phyloP scores from a whole-genome alignment of 2,797 vertebrate genomes.

The Tachyglossus aculeatus region DNA sequence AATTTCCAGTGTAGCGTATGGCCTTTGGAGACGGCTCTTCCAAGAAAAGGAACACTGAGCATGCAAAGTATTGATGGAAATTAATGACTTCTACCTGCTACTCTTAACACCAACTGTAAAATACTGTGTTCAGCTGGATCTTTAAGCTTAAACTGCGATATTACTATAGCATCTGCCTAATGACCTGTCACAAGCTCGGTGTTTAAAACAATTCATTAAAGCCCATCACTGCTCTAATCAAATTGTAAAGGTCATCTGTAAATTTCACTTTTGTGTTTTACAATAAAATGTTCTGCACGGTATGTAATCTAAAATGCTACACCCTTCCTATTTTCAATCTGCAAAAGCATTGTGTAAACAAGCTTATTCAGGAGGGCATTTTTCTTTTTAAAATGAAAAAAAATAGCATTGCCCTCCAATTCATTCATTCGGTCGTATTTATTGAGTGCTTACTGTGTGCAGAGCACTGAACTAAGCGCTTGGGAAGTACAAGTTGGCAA shows the following conservation, averaged over 20 bases:
- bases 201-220: slow-evolving; percentile 19
- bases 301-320: no score
- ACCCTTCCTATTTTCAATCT: no score
- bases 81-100: slow-evolving; percentile 27
- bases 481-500: no score
- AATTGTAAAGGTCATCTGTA: background rate
- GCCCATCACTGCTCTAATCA: background rate
- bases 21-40: slow-evolving; percentile 38
- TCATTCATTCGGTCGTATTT: no score
- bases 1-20: slow-evolving; percentile 25
- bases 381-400: no score
- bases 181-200: background rate
- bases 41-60: slow-evolving; percentile 46
- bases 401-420: no score
- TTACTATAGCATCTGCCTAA: background rate
- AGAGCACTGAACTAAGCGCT: no score
- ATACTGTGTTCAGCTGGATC: background rate
- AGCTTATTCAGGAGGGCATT: no score
- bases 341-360: no score
- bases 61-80: slow-evolving; percentile 16
- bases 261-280: slow-evolving; percentile 10
- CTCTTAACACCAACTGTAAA: background rate
- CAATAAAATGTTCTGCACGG: background rate
- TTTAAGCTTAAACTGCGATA: background rate
- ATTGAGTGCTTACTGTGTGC: no score